These are phyloP conservation scores for Agrochola circellaris DNA, from an alignment of 2,888 invertebrate genomes.

Conservation along the genomic window DNA sequence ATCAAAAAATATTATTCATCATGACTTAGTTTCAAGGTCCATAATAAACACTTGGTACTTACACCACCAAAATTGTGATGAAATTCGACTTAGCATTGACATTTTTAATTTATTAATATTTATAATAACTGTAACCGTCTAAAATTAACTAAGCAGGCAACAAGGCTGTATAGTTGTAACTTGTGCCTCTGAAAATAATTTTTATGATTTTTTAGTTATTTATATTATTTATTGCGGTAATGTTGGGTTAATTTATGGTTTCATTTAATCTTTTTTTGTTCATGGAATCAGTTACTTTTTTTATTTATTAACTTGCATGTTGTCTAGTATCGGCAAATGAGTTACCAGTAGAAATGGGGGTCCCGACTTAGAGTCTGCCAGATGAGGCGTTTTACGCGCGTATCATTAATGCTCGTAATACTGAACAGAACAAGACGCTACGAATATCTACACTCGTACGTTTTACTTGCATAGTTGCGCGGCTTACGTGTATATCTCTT, in stretches of 20 bases:
- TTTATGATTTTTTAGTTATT: slow-evolving; percentile 52
- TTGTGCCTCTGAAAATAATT: slow-evolving; percentile 53
- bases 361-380: background rate
- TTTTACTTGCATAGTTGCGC: background rate
- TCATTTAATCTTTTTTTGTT: slow-evolving; percentile 26
- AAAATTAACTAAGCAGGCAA: slow-evolving; percentile 34
- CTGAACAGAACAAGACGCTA: background rate
- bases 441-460: background rate
- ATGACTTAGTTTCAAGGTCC: slow-evolving; percentile 25
- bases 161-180: slow-evolving; percentile 33
- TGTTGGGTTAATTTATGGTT: slow-evolving; percentile 52
- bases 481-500: background rate
- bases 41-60: slow-evolving; percentile 52
- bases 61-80: slow-evolving; percentile 48
- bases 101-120: slow-evolving; percentile 50
- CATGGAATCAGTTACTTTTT: slow-evolving; percentile 25
- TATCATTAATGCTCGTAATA: background rate
- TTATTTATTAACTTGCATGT: slow-evolving; percentile 44
- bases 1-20: slow-evolving; percentile 12
- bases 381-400: background rate
- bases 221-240: slow-evolving; percentile 64
- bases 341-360: slow-evolving; percentile 47
- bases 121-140: slow-evolving; percentile 28
- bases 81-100: slow-evolving; percentile 41
- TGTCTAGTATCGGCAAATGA: slow-evolving; percentile 52